Evolutionary conservation across 2,113 vertebrate genomes (phyloP).

Genomic region (Hypanus sabinus): DNA sequence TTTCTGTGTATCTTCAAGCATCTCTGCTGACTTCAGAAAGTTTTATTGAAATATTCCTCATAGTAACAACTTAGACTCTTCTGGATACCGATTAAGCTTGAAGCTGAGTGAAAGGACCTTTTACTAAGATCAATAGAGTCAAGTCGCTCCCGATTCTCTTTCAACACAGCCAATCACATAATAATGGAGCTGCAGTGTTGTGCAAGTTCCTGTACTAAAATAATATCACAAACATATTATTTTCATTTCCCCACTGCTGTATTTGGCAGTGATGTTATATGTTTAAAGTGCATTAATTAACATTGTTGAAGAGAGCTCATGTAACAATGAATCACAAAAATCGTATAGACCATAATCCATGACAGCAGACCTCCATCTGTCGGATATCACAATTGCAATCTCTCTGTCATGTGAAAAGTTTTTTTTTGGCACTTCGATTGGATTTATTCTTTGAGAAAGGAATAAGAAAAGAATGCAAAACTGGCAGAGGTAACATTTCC

Average conservation of each 20-base stretch:
- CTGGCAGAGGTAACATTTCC: constrained; percentile 22
- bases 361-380: constrained; percentile 24
- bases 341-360: not conserved
- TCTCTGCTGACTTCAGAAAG: not conserved
- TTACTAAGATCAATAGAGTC: not conserved
- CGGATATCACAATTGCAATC: constrained; percentile 10
- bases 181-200: not conserved
- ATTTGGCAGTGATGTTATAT: not conserved
- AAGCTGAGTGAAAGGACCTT: not conserved
- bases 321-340: not conserved
- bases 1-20: not conserved
- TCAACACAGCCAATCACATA: not conserved
- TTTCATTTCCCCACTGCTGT: not conserved
- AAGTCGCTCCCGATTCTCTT: not conserved
- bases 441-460: constrained; percentile 27
- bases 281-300: constrained; percentile 14
- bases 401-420: constrained; percentile 20
- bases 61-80: not conserved
- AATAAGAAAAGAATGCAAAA: constrained; percentile 10
- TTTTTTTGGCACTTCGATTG: constrained; percentile 31
- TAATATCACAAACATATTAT: not conserved
- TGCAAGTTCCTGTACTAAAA: not conserved
- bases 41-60: not conserved
- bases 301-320: constrained; percentile 4
- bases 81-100: constrained; percentile 15